A percentile compares a stretch with the other conserved stretches of the same genome.
Conservation (phyloP, 2,797 vertebrate genomes). For the Oryzias dopingdopingensis region DNA sequence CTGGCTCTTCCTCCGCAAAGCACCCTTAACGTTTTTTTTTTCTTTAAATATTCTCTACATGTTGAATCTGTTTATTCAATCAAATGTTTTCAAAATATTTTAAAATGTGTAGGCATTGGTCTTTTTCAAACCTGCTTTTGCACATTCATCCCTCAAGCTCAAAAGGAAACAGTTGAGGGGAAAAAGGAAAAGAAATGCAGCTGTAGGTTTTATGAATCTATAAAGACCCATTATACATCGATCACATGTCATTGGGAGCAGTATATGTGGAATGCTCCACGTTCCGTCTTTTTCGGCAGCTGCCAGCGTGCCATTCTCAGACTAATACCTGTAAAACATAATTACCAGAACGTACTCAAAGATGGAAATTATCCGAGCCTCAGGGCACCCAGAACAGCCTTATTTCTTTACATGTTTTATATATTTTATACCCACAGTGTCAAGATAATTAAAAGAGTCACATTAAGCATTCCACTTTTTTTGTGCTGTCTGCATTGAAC, state of each 20-base stretch:
- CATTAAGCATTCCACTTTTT: conserved; percentile 19
- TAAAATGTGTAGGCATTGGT: background rate
- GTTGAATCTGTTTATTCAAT: background rate
- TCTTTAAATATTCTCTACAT: too few relatives aligned
- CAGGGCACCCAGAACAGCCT: conserved; percentile 33
- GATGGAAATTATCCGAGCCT: conserved; percentile 49
- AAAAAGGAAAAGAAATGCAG: background rate
- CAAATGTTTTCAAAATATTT: conserved; percentile 2
- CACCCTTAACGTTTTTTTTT: too few relatives aligned
- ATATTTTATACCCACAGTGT: conserved; percentile 38
- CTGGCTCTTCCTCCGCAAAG: too few relatives aligned
- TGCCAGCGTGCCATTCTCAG: conserved; percentile 23
- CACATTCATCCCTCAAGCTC: too few relatives aligned
- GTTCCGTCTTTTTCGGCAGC: conserved; percentile 12
- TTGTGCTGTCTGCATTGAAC: too few relatives aligned
- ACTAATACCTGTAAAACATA: conserved; percentile 37
- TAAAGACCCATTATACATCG: conserved; percentile 13
- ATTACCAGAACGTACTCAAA: conserved; percentile 52
- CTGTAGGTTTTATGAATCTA: conserved; percentile 12
- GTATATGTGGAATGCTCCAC: background rate
- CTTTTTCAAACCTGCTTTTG: too few relatives aligned
- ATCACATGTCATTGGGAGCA: conserved; percentile 16
- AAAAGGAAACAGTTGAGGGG: background rate
- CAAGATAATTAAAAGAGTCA: conserved; percentile 47
- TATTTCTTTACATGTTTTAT: conserved; percentile 35